Base-by-base conservation (phyloP, 2,888 invertebrate species). In the Tenthredo amoena region DNA sequence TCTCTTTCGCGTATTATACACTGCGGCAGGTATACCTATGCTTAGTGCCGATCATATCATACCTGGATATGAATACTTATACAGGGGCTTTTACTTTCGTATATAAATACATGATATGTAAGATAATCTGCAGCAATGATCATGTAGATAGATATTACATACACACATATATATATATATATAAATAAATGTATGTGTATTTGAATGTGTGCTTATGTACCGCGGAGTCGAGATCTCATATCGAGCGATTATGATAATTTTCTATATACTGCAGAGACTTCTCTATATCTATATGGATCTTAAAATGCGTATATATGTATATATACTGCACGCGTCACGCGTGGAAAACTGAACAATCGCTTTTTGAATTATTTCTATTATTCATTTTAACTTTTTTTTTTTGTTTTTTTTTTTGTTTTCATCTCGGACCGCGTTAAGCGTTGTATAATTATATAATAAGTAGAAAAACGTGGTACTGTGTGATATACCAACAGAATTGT, bases 181-280 rank as follows among this genome's bases (percentile, higher is more conserved):
- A 31, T 65, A 65, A 5, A 65, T 65, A 31, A 12, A 58, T 68
- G 34, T 21, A 43, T 10, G n/a, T 37, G 31, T 71, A 34, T 34
- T 34, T 37, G 26, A 71, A 37, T 37, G 34, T 71, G 71, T 71
- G 47, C 4, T 47, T 47, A 12, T 47, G 37, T n/a, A 3, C 15
- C 37, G 18, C 37, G 18, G 71, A 71, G 71, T 9, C 31, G 71
- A 71, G 71, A 71, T 71, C 71, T 71, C 18, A 34, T 34, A 71
- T 71, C 71, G 71, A 71, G 15, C n/a, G 71, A 71, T 71, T 71
- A 71, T 71, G 34, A 71, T 71, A 71, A 71, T 71, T 71, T 71
- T 71, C 37, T 37, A 71, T 34, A 18, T 18, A n/a, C 37, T 21
- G 0, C 26, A 26, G 10, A 10, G 21, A 62, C 31, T 18, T 71